Percentiles rank a stretch among this genome's conserved stretches.
These are phyloP conservation scores for Trachops cirrhosus DNA, from an alignment of 2,797 vertebrate genomes.

Conservation along the genomic window DNA sequence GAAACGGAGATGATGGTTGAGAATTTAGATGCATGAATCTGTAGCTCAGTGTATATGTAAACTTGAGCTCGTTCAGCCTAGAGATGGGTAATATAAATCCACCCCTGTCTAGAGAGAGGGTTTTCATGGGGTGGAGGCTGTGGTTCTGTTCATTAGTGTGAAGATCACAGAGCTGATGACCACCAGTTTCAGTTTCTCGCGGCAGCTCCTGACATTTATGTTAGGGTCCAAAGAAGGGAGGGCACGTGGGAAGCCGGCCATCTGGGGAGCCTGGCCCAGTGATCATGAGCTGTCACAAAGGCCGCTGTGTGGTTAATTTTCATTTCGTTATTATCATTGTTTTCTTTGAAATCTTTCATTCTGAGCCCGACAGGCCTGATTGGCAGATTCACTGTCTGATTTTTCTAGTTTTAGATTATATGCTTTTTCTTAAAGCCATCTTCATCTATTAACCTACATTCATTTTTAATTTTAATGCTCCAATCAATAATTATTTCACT, in stretches of 20 bases:
- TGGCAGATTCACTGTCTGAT: constrained; percentile 35
- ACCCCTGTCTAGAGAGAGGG: neutral
- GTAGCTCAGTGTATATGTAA: neutral
- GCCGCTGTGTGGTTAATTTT: neutral
- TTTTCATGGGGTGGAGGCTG: neutral
- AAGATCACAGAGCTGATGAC: neutral
- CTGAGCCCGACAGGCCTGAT: constrained; percentile 5
- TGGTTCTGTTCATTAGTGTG: neutral
- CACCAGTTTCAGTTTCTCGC: neutral
- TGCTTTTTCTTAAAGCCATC: constrained; percentile 65
- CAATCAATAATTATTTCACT: constrained; percentile 77
- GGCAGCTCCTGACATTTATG: neutral
- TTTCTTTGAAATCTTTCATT: constrained; percentile 37
- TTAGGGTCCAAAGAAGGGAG: neutral
- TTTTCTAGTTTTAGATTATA: constrained; percentile 65
- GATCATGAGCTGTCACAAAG: neutral
- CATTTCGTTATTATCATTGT: neutral
- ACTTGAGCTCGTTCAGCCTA: neutral
- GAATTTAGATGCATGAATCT: neutral
- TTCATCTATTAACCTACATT: constrained; percentile 70
- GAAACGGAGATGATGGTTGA: neutral
- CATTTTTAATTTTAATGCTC: constrained; percentile 78
- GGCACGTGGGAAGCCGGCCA: too few relatives aligned
- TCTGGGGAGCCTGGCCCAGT: neutral
- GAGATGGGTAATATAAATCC: neutral